Base-by-base conservation (phyloP, 53 echinoderm and acorn worm genomes). In the Pentamera pediparva region DNA sequence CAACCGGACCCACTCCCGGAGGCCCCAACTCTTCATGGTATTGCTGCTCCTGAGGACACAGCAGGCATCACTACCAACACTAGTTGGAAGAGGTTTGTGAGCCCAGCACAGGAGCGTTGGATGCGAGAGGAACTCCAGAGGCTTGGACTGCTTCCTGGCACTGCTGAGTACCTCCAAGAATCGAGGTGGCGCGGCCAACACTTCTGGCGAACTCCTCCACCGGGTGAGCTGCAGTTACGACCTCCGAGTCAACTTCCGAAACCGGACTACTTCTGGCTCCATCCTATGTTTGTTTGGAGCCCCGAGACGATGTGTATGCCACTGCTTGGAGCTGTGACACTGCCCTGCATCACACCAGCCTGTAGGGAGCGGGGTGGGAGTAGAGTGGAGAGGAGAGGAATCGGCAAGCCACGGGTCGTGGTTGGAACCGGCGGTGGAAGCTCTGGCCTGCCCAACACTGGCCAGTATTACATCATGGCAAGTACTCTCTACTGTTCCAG, bases 141-240 rank as follows among this genome's bases (percentile, higher is more conserved):
- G 17, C 55, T 74, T 52, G 74, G 50, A 1, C 52, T 74, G n/a
- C 22, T 74, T 3, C 74, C 74, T 12, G 74, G 30, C 5, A 50
- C 51, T 4, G 35, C 30, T 2, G 52, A 74, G 29, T 74, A 74
- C 32, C 34, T 53, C n/a, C 35, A 74, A 30, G 8, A 32, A 27
- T 74, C 56, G 15, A 74, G 74, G 36, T 74, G 74, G 74, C 30
- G 35, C 31, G 56, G 74, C 37, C 37, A 74, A 55, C 53, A 6
- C 20, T 30, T 74, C 18, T 74, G 74, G 74, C 29, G 56, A n/a
- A 74, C 74, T 11, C 75, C 75, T 30, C 74, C 74, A 36, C 56
- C 74, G 2, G 56, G 74, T 15, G 37, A 74, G 35, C 74, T 74
- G 8, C 55, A 54, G 55, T 8, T 20, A 18, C 55, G 74, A 49